Percentiles rank a stretch among this genome's conserved stretches.
Evolutionary conservation across 1,140 invertebrate genomes (phyloP).

Genomic region (Drosophila rufa): DNA sequence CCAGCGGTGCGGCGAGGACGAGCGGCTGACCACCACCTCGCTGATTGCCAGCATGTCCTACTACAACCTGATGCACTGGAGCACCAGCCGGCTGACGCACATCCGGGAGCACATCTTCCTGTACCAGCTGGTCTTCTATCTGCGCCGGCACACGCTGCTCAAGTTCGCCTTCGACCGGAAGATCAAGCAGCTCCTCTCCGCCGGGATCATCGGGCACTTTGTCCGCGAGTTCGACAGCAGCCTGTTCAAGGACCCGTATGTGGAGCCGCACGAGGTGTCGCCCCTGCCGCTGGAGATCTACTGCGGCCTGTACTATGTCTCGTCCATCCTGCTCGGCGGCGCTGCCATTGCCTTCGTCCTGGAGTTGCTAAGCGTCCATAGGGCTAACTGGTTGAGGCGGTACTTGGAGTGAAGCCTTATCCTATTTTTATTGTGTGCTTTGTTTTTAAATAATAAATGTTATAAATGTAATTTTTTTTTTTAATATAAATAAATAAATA

Average conservation of each 20-base stretch:
- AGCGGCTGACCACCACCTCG: conserved; percentile 28
- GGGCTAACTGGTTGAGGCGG: conserved; percentile 38
- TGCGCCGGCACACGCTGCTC: conserved; percentile 49
- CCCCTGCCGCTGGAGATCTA: conserved; percentile 37
- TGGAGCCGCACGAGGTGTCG: neutral
- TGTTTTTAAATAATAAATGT: conserved; percentile 2
- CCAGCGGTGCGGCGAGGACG: neutral
- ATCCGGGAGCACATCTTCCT: conserved; percentile 62
- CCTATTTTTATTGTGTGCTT: neutral
- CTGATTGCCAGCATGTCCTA: conserved; percentile 48
- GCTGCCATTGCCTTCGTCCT: conserved; percentile 40
- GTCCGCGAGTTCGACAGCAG: conserved; percentile 41
- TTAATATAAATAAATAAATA: neutral
- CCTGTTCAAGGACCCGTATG: neutral
- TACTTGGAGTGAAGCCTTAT: conserved; percentile 12
- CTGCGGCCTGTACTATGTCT: conserved; percentile 51
- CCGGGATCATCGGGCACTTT: conserved; percentile 54
- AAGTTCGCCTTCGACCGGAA: conserved; percentile 71
- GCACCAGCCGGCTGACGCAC: conserved; percentile 42
- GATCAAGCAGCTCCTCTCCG: conserved; percentile 60
- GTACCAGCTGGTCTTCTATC: conserved; percentile 66
- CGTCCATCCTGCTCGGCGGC: conserved; percentile 15
- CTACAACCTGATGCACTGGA: conserved; percentile 54
- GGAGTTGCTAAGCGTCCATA: conserved; percentile 44
- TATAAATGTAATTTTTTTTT: neutral